Evolutionary conservation across 2,113 vertebrate genomes (phyloP).

Genomic region (Pyrgilauda ruficollis): DNA sequence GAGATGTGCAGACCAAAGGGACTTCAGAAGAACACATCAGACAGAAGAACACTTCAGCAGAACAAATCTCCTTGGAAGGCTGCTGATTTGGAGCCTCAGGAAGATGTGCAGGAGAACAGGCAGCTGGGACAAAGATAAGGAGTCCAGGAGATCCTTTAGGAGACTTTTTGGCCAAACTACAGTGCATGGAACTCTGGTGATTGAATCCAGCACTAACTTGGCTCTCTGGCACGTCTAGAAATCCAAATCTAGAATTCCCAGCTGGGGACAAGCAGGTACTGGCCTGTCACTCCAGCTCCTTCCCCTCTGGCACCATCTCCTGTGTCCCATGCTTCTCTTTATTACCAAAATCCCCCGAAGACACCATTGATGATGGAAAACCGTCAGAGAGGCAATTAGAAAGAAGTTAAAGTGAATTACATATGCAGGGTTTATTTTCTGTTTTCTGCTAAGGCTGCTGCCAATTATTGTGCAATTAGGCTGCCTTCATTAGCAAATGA

Average conservation of each 20-base stretch:
- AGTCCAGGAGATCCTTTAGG: background rate
- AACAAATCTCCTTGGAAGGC: background rate
- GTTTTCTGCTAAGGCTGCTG: conserved; percentile 71
- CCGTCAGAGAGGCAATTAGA: conserved; percentile 69
- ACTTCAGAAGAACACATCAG: background rate
- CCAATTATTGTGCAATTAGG: conserved; percentile 81
- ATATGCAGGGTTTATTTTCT: conserved; percentile 76
- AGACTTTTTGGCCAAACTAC: background rate
- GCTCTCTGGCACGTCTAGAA: background rate
- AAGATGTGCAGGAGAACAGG: background rate
- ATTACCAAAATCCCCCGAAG: conserved; percentile 36
- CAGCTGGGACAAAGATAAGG: background rate
- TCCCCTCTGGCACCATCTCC: background rate
- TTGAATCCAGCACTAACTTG: background rate
- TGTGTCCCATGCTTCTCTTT: background rate
- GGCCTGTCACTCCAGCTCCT: background rate
- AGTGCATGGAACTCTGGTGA: accelerated
- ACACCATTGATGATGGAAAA: conserved; percentile 33
- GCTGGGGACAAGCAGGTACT: background rate
- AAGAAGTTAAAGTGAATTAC: conserved; percentile 74
- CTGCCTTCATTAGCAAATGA: conserved; percentile 82
- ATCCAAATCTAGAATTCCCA: background rate
- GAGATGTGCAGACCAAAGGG: background rate
- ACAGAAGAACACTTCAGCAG: background rate
- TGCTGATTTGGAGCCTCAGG: background rate